Conservation (phyloP, 2,113 vertebrate species). For the Mus spicilegus region DNA sequence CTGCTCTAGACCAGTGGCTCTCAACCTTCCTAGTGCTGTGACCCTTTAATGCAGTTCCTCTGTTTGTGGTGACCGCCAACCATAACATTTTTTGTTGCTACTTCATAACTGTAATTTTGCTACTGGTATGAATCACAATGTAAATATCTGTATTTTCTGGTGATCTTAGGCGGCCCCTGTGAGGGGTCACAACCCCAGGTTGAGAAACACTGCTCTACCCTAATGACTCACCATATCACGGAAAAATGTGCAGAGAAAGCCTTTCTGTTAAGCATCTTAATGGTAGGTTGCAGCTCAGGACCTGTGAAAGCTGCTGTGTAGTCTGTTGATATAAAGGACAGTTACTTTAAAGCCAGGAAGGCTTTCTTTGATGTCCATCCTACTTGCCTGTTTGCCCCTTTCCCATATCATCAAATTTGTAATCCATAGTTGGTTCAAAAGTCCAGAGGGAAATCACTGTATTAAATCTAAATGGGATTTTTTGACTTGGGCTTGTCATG, state of each 20-base stretch:
- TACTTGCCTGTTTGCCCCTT: slow-evolving; percentile 57
- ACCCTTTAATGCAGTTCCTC: neutral
- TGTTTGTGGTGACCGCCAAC: neutral
- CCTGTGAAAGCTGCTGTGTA: slow-evolving; percentile 44
- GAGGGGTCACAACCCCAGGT: neutral
- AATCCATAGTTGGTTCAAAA: slow-evolving; percentile 74
- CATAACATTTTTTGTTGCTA: neutral
- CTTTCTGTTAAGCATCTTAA: slow-evolving; percentile 54
- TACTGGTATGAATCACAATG: neutral
- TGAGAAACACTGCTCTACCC: no score
- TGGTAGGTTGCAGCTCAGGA: slow-evolving; percentile 32
- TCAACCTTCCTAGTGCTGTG: neutral
- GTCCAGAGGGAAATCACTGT: slow-evolving; percentile 73
- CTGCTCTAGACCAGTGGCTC: neutral
- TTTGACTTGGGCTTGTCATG: slow-evolving; percentile 72
- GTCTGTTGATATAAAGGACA: slow-evolving; percentile 66
- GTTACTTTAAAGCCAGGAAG: slow-evolving; percentile 68
- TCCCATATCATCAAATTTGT: slow-evolving; percentile 72
- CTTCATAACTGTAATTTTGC: neutral
- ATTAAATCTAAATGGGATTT: slow-evolving; percentile 79
- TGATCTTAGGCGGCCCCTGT: neutral
- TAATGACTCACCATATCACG: neutral
- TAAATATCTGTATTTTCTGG: neutral
- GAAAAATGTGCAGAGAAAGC: neutral
- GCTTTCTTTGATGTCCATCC: slow-evolving; percentile 49